Evolutionary conservation across 2,113 vertebrate species (phyloP), one percentile per base, ranked within the genome.

Genomic region (Megatriorchis doriae): DNA sequence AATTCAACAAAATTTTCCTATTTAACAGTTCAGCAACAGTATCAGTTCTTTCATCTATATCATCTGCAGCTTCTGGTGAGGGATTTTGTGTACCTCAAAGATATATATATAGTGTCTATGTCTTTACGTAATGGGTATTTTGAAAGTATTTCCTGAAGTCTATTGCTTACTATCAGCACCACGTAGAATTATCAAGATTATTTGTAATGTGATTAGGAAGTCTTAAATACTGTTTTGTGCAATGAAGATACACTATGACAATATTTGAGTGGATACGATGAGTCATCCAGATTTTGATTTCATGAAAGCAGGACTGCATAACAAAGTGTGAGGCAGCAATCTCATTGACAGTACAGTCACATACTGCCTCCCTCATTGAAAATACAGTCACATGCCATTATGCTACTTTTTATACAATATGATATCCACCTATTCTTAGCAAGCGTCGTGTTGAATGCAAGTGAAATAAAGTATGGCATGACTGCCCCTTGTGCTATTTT

Each of bases 361-460:
- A 87, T 17, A 5, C 66, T 63, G 47, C 68, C 45, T 90, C 27
- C 73, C 62, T 96, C 79, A 87, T 92, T 95, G 86, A 20, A 50
- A 98, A 95, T 27, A 70, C 91, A 84, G 19, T 96, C 89, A 96
- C 94, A 93, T 66, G 79, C 82, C 90, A 81, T 93, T 92, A 95
- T 94, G 96, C 68, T 97, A 47, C 82, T 94, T 95, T 91, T 94
- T 67, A 56, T 90, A 94, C 75, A 85, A 88, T 80, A 52, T 81
- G 62, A 97, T 86, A 92, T 27, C 75, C 27, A 23, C 85, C 95
- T 94, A 90, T 94, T 94, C 92, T 96, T 94, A 97, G 94, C 81
- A 83, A 92, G 62, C 16, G 1, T 26, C 4, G 2, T 40, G 3
- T 50, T 67, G 65, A 94, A 88, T 17, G 13, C 56, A 73, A 84